A percentile compares a stretch with the other conserved stretches of the same genome.
These are phyloP conservation scores for Diabrotica balteata DNA, from an alignment of 2,888 invertebrate genomes.

Conservation along the genomic window DNA sequence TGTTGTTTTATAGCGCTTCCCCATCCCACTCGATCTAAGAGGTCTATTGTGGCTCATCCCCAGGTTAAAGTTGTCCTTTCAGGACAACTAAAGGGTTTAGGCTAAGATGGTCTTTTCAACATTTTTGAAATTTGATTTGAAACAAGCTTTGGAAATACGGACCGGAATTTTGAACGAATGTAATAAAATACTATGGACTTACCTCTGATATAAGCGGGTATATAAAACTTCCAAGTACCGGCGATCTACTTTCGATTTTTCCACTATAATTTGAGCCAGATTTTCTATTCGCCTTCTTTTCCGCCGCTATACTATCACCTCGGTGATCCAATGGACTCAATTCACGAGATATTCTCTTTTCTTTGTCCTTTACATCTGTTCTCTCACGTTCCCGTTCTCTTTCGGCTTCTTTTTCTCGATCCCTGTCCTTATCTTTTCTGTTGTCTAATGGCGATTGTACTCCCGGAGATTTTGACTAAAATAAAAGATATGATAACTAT, in stretches of 20 bases:
- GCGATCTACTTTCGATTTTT: constrained; percentile 49
- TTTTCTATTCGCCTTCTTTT: constrained; percentile 53
- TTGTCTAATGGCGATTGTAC: constrained; percentile 54
- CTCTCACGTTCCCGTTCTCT: constrained; percentile 52
- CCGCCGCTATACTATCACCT: constrained; percentile 51
- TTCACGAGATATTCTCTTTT: constrained; percentile 57
- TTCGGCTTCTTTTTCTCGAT: constrained; percentile 24
- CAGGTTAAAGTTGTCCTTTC: no score
- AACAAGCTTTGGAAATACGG: no score
- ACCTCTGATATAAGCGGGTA: constrained; percentile 66
- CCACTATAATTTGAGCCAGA: constrained; percentile 51
- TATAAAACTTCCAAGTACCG: constrained; percentile 64
- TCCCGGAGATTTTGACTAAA: constrained; percentile 49
- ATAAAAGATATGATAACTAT: neutral
- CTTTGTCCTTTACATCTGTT: constrained; percentile 51
- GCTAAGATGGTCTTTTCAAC: no score
- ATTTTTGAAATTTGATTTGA: no score
- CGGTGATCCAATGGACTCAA: constrained; percentile 64
- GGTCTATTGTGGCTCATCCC: no score
- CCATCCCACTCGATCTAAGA: no score
- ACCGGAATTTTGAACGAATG: no score
- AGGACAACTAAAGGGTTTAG: no score
- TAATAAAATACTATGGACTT: constrained; percentile 34
- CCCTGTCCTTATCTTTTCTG: constrained; percentile 57
- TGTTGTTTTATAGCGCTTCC: no score